These are phyloP conservation scores for Lissocephala sabroskyi DNA, from an alignment of 2,888 invertebrate species.

Conservation along the genomic window DNA sequence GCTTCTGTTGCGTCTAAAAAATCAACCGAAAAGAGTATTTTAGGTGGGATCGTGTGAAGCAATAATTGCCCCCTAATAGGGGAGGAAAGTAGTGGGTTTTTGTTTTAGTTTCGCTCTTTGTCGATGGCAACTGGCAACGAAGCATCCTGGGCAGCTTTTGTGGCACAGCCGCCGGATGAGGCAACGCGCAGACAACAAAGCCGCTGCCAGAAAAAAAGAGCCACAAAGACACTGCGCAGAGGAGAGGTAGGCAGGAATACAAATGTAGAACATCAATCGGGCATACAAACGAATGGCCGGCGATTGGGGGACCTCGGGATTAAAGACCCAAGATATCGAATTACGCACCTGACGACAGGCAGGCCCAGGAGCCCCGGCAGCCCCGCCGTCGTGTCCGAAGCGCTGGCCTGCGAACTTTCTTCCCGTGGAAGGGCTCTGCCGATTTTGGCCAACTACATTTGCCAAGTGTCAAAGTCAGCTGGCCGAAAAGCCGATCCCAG, in stretches of 20 bases:
- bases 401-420: too few relatives aligned
- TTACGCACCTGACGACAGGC: constrained; percentile 68
- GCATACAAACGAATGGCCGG: constrained; percentile 60
- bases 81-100: constrained; percentile 13
- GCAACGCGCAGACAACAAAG: too few relatives aligned
- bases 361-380: constrained; percentile 12
- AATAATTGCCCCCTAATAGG: constrained; percentile 64
- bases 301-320: constrained; percentile 58
- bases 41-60: constrained; percentile 42
- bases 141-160: constrained; percentile 45
- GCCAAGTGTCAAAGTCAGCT: constrained; percentile 56
- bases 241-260: constrained; percentile 47
- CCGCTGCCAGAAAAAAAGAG: too few relatives aligned
- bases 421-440: too few relatives aligned
- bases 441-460: constrained; percentile 29
- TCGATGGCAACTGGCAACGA: constrained; percentile 62
- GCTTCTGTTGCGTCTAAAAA: too few relatives aligned
- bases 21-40: too few relatives aligned
- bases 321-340: constrained; percentile 70
- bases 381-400: background rate
- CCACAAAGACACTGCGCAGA: too few relatives aligned
- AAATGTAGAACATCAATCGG: constrained; percentile 63
- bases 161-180: constrained; percentile 1
- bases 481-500: constrained; percentile 11
- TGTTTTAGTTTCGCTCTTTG: constrained; percentile 26